Evolutionary conservation across 2,113 vertebrate species (phyloP).

Genomic region (Phocoena sinus): DNA sequence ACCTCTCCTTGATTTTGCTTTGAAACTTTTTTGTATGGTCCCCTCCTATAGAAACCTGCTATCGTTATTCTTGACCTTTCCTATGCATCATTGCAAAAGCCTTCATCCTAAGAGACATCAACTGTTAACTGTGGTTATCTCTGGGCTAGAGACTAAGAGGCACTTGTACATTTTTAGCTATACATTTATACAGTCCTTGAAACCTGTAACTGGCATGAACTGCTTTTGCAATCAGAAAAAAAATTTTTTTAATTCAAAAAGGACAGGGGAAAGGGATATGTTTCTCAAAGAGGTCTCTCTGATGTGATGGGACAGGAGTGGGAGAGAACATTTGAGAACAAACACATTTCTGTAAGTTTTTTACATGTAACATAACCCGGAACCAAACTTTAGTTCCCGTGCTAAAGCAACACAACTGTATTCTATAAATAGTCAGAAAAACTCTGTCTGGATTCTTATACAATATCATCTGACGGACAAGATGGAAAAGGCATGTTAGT

Average conservation of each 20-base stretch:
- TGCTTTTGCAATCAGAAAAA: neutral
- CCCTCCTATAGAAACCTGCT: neutral
- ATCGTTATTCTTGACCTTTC: neutral
- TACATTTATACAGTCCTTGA: neutral
- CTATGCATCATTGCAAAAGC: neutral
- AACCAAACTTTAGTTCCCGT: conserved; percentile 13
- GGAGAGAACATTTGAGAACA: neutral
- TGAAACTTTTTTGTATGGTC: neutral
- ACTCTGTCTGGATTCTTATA: conserved; percentile 16
- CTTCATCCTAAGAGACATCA: neutral
- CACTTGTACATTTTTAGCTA: neutral
- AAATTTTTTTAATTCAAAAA: neutral
- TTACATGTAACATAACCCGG: neutral
- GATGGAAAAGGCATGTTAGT: neutral
- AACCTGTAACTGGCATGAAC: neutral
- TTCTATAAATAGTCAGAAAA: conserved; percentile 58
- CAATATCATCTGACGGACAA: conserved; percentile 42
- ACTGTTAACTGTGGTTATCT: neutral
- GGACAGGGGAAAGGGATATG: neutral
- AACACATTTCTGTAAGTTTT: conserved; percentile 35
- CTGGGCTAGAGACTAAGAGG: neutral
- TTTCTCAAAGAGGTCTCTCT: neutral
- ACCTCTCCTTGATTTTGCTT: neutral
- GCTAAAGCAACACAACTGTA: conserved; percentile 9
- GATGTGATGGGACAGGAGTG: neutral